Base-by-base conservation (phyloP, 1,140 invertebrate species). In the Drosophila ohnishii region DNA sequence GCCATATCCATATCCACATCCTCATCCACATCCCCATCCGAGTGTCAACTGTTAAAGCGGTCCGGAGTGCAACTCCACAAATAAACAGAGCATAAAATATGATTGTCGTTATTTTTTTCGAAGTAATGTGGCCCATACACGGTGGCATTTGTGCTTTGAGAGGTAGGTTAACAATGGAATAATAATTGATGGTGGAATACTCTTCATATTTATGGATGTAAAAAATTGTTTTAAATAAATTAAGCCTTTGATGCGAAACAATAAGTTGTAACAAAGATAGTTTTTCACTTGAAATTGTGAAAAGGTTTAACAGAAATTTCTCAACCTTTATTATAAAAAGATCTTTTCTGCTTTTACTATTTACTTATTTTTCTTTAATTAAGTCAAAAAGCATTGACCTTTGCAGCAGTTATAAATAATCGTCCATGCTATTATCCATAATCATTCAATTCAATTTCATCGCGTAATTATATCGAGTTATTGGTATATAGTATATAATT, bases 81-180 rank as follows among this genome's bases (percentile, higher is more conserved):
- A 78, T 80, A 84, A 88, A 84, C 85, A 88, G 74, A 84, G 77
- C 80, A 78, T 89, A 69, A 88, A 89, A 84, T 88, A 89, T 84
- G 63, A 63, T 64, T 80, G 65, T 80, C 61, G 74, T 75, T 80
- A 70, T 57, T 66, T 85, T 53, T 62, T 57, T 48, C 34, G 45
- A 57, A 57, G 58, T 58, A 58, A 53, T 62, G 16, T 44, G 22
- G 25, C n/a, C 28, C 28, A 47, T 64, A 22, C 28, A 19, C 11
- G 8, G 62, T 30, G 19, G 19, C 2, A 50, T 44, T 45, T 35
- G 35, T 22, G 30, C 32, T n/a, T 48, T 28, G 50, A 48, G 35
- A 47, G 65, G 34, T 32, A 25, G 16, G 42, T 72, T 50, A 30
- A 72, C 44, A 50, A 71, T 42, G 53, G 28, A 53, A 55, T 37